These are phyloP conservation scores for Dendrolimus punctatus DNA, from an alignment of 1,140 invertebrate species.

Conservation along the genomic window DNA sequence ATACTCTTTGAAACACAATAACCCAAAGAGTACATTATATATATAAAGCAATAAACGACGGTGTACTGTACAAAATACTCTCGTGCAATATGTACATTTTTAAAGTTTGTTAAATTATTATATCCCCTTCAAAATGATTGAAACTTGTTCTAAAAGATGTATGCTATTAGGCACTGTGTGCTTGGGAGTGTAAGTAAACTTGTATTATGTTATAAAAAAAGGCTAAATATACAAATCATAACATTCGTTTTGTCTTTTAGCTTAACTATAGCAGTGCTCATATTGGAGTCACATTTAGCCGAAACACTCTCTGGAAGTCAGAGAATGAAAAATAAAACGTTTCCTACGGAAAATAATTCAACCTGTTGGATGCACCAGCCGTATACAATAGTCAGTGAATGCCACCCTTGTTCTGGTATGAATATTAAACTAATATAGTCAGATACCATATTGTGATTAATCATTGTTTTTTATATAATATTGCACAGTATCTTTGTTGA, in stretches of 20 bases:
- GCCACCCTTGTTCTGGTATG: slow-evolving; percentile 83
- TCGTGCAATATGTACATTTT: too few relatives aligned
- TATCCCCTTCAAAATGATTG: slow-evolving; percentile 38
- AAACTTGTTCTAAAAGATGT: slow-evolving; percentile 59
- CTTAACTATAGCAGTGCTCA: slow-evolving; percentile 82
- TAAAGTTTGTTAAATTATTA: too few relatives aligned
- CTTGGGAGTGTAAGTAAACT: slow-evolving; percentile 45
- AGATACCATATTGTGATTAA: neutral
- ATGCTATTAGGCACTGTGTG: slow-evolving; percentile 55
- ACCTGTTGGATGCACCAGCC: slow-evolving; percentile 81
- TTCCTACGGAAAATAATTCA: slow-evolving; percentile 82
- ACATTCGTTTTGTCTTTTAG: slow-evolving; percentile 47
- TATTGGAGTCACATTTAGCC: slow-evolving; percentile 84
- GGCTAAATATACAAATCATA: neutral
- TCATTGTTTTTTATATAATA: too few relatives aligned
- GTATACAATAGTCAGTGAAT: slow-evolving; percentile 80
- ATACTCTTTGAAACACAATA: too few relatives aligned
- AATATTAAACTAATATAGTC: slow-evolving; percentile 3
- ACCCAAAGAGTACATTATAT: too few relatives aligned
- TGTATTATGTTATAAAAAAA: neutral
- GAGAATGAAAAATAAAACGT: slow-evolving; percentile 71
- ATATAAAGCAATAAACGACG: too few relatives aligned
- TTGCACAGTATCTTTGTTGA: too few relatives aligned
- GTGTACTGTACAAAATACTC: too few relatives aligned
- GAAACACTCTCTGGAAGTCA: slow-evolving; percentile 63